Base-by-base conservation (phyloP, 2,113 vertebrate genomes). In the Toxotes chatareus region DNA sequence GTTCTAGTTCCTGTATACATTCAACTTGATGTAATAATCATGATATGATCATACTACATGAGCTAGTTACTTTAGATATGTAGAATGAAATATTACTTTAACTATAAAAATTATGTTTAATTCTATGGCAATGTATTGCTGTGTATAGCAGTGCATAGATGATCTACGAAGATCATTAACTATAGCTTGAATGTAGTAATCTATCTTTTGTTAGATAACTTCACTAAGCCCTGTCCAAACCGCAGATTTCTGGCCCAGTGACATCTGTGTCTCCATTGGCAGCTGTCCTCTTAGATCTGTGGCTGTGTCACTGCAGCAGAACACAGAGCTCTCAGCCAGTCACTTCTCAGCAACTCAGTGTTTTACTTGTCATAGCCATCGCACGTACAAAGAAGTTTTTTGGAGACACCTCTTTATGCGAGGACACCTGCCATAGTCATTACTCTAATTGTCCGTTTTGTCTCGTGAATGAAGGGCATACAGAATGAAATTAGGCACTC, bases 401-500 rank as follows among this genome's bases (percentile, higher is more conserved):
- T 5, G 1, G 76, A 56, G 70, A 57, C 70, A 69, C 67, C 79
- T 73, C 73, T 84, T 85, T 57, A 66, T 77, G 60, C 21, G 44
- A 46, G 70, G 86, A 92, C 90, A 89, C 87, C 89, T 91, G 86
- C 82, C 73, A 73, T 60, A 34, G 49, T 80, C 82, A 83, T 88
- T 83, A 84, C 71, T 80, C 75, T 80, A 87, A 87, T 80, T 80
- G 85, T 81, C 70, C 63, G 1, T 83, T 89, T 89, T 84, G 83
- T 86, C 73, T 76, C 31, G 5, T 75, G 73, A 92, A 89, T 82
- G 85, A 88, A 84, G 51, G 64, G 77, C 85, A 79, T 34, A 21
- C 68, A 76, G 83, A 89, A 86, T 88, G 65, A 90, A 88, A 88
- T 83, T 76, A 91, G 86, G 40, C 89, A 78, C 83, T 92, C 3